Base-by-base conservation (phyloP, 1,140 invertebrate species). In the Magallana angulata region DNA sequence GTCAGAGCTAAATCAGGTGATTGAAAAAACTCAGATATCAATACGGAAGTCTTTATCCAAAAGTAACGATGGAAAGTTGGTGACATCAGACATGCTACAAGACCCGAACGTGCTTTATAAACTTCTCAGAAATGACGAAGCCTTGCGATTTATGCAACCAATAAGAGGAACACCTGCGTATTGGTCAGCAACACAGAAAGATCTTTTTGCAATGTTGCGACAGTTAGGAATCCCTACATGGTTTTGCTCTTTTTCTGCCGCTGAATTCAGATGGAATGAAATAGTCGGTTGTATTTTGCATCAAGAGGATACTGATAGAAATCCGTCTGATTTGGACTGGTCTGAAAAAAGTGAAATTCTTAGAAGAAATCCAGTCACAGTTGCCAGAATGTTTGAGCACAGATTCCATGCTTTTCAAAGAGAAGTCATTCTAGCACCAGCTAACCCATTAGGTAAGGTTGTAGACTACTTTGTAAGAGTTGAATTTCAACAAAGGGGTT, bases 101-200 rank as follows among this genome's bases (percentile, higher is more conserved):
- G 24, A 87, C 14, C 57, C 64, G 24, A 82, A 83, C 18, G 36
- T 12, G 8, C 48, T 87, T 24, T 83, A 57, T 59, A n/a, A 64
- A 2, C 18, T 87, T 9, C 58, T 87, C 18, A 83, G 71, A 71
- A 68, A 83, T n/a, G 88, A 91, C 87, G 87, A 91, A 85, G 90
- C 86, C 14, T 88, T 85, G n/a, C 84, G 57, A 71, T 84, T 87
- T 18, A 56, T 91, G 24, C 89, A 87, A 88, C 82, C 85, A 0
- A 8, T 91, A 18, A 56, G 90, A 18, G 85, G 76, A n/a, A 90
- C 87, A 3, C 90, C 90, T 7, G 85, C 86, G 14, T 90, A 36
- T 36, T 36, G 36, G 36, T 36, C 36, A 3, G 4, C 36, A 36
- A 36, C 36, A 36, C 36, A 36, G 36, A 36, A 36, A 36, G 36